Conservation (phyloP, 2,888 invertebrate genomes). For the Ypsolopha scabrella region DNA sequence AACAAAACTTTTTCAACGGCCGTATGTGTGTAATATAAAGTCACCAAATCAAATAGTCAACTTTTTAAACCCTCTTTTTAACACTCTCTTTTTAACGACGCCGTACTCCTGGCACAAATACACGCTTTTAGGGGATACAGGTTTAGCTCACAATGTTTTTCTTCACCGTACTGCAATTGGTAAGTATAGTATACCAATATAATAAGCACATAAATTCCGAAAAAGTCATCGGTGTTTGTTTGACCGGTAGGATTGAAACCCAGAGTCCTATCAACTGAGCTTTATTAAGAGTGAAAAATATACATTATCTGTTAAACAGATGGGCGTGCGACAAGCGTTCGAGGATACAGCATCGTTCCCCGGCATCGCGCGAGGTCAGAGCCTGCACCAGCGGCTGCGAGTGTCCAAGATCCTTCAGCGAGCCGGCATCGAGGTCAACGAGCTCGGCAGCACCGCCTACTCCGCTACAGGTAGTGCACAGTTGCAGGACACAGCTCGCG, state of each 20-base stretch:
- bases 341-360: conserved; percentile 77
- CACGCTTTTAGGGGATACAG: not conserved
- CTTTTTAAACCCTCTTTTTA: not conserved
- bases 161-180: too few relatives aligned
- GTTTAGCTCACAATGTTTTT: too few relatives aligned
- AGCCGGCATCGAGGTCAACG: conserved; percentile 81
- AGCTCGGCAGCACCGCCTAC: conserved; percentile 78
- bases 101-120: not conserved
- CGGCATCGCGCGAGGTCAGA: conserved; percentile 73
- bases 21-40: too few relatives aligned
- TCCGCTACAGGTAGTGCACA: conserved; percentile 73
- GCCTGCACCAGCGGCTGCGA: conserved; percentile 54
- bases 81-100: too few relatives aligned
- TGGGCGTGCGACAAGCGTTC: conserved; percentile 81
- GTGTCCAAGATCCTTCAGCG: conserved; percentile 81
- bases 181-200: too few relatives aligned
- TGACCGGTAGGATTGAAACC: too few relatives aligned
- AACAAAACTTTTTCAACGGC: too few relatives aligned
- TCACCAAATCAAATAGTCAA: not conserved
- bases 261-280: too few relatives aligned
- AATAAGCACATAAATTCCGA: too few relatives aligned
- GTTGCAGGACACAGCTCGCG: conserved; percentile 16
- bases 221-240: too few relatives aligned
- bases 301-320: conserved; percentile 33
- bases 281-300: too few relatives aligned